A percentile compares a stretch with the other conserved stretches of the same genome.
phyloP scores from a whole-genome alignment of 2,888 invertebrate genomes.

The Adineta ricciae region DNA sequence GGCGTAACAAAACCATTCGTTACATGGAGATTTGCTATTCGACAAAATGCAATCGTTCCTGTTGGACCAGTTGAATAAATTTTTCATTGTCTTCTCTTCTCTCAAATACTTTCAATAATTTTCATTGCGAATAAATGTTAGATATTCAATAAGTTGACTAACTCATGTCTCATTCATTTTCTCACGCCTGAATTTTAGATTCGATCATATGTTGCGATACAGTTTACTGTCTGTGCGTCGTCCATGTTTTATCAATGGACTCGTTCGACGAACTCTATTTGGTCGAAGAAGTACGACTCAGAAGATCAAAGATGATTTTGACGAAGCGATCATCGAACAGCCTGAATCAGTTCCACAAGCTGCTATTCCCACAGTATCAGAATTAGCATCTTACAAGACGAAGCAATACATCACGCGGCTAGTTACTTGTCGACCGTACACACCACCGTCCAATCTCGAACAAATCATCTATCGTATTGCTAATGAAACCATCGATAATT shows the following conservation, averaged over 20 bases:
- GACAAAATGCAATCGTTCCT: not conserved
- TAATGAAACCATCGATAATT: constrained; percentile 39
- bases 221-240: not conserved
- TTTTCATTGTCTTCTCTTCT: too few species aligned
- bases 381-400: not conserved
- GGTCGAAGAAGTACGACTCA: not conserved
- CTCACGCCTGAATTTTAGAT: not conserved
- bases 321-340: not conserved
- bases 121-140: too few species aligned
- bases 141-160: not conserved
- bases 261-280: not conserved
- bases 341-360: not conserved
- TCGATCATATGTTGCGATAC: not conserved
- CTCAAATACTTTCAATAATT: too few species aligned
- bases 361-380: not conserved
- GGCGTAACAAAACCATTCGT: not conserved
- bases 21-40: not conserved
- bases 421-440: constrained; percentile 62
- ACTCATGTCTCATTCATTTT: not conserved
- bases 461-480: constrained; percentile 60
- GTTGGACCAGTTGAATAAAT: not conserved
- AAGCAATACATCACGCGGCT: constrained; percentile 57
- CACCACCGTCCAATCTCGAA: constrained; percentile 61
- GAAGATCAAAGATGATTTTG: not conserved
- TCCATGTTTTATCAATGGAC: not conserved